Conservation (phyloP, 2,113 vertebrate genomes). For the Alethe diademata region DNA sequence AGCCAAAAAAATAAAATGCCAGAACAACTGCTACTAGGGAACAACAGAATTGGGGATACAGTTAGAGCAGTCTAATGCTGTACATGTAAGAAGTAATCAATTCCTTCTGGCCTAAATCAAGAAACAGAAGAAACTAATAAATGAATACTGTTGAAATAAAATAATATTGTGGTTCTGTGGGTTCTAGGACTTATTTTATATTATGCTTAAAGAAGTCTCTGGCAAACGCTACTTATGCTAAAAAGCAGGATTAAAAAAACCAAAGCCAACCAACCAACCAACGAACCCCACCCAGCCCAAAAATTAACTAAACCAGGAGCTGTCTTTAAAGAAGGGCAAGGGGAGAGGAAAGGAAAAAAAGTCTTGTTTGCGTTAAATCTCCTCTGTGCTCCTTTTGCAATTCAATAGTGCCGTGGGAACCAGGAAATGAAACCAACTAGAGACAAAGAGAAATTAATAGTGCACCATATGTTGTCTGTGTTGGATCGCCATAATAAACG, state of each 20-base stretch:
- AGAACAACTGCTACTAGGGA: slow-evolving; percentile 5
- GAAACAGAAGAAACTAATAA: slow-evolving; percentile 61
- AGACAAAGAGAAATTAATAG: slow-evolving; percentile 53
- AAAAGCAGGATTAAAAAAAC: not conserved
- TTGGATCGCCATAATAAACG: not conserved
- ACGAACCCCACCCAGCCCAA: not conserved
- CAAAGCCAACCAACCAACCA: not conserved
- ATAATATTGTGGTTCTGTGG: slow-evolving; percentile 63
- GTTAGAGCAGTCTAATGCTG: not conserved
- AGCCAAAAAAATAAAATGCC: slow-evolving; percentile 27
- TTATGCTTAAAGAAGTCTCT: not conserved
- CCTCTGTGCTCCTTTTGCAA: slow-evolving; percentile 19
- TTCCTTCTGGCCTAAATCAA: slow-evolving; percentile 51
- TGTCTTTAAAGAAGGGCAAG: not conserved
- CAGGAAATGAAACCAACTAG: slow-evolving; percentile 43
- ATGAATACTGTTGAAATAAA: slow-evolving; percentile 52
- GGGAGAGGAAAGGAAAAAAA: not conserved
- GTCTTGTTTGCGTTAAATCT: slow-evolving; percentile 41
- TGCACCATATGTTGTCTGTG: slow-evolving; percentile 14
- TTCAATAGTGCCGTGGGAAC: slow-evolving; percentile 42
- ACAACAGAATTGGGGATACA: not conserved
- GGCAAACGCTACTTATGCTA: not conserved
- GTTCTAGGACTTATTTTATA: slow-evolving; percentile 20
- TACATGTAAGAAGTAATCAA: slow-evolving; percentile 11
- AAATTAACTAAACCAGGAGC: not conserved